Evolutionary conservation across 2,113 vertebrate genomes (phyloP), one percentile per base, ranked within the genome.

Genomic region (Ciconia maguari): DNA sequence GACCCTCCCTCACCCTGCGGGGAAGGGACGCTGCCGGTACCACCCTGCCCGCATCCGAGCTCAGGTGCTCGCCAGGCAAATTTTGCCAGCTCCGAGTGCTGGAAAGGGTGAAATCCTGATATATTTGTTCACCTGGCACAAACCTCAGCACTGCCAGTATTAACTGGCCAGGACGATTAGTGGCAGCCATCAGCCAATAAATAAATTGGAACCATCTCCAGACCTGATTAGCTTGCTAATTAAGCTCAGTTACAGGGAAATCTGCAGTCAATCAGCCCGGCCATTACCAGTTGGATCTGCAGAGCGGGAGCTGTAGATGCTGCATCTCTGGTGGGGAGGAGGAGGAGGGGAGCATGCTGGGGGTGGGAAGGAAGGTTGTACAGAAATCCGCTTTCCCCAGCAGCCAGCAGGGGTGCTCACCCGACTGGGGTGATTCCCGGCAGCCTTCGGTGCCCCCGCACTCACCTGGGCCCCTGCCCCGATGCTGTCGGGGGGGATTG

Each of bases 221-320:
- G 95, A 90, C 77, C 95, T 95, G 96, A 95, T 97, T 97, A 95
- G 96, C 96, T 96, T 93, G 93, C 94, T 97, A 96, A 97, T 97
- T 97, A 96, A 97, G 95, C 95, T 94, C 95, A 24, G 95, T 96
- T 95, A 96, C 71, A 57, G 95, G 89, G 93, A 97, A 95, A 96
- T 95, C 95, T 96, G 97, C 97, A 95, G 97, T 91, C 94, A 89
- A 90, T 96, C 95, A 95, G 84, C 81, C 84, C 1, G 7, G 93
- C 84, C 66, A 46, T 93, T 80, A 94, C 75, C 78, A 94, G 94
- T 85, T 82, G 81, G 76, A 96, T 66, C 68, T 17, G 92, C 64
- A 49, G 75, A 94, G 83, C 10, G 1, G 66, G 85, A 90, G 89
- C 46, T 41, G 72, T 71, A 75, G 72, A 70, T 49, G 64, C 58